Conservation (phyloP, 2,113 vertebrate genomes). For the Ciconia stormi region DNA sequence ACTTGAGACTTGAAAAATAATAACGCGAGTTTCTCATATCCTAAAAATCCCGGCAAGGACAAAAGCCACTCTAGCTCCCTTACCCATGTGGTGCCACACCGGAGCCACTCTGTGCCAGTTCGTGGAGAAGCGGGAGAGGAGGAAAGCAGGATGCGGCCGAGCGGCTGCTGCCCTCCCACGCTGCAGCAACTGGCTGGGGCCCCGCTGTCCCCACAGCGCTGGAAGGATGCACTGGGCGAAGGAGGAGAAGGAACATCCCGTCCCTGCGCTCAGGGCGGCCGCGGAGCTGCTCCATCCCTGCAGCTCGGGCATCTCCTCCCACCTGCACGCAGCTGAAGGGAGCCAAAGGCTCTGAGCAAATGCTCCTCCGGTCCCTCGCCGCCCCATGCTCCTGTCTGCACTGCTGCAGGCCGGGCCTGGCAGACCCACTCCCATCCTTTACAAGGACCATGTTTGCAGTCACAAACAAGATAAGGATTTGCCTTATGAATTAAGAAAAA, state of each 20-base stretch:
- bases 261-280: neutral
- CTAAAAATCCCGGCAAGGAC: neutral
- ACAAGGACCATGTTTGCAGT: neutral
- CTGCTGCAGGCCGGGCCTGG: neutral
- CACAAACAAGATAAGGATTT: neutral
- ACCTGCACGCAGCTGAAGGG: accelerated
- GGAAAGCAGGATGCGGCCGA: accelerated
- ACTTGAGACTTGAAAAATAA: neutral
- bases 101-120: neutral
- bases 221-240: accelerated
- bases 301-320: neutral
- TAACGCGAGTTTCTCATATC: neutral
- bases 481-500: neutral
- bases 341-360: neutral
- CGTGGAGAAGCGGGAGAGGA: neutral
- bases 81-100: neutral
- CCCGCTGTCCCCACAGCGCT: neutral
- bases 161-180: neutral
- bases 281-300: neutral
- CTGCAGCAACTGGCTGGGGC: neutral
- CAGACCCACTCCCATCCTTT: neutral
- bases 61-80: neutral
- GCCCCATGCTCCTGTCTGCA: neutral
- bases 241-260: neutral
- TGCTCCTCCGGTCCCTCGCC: neutral